Base-by-base conservation (phyloP, 1,140 invertebrate species). In the Tigriopus japonicus region DNA sequence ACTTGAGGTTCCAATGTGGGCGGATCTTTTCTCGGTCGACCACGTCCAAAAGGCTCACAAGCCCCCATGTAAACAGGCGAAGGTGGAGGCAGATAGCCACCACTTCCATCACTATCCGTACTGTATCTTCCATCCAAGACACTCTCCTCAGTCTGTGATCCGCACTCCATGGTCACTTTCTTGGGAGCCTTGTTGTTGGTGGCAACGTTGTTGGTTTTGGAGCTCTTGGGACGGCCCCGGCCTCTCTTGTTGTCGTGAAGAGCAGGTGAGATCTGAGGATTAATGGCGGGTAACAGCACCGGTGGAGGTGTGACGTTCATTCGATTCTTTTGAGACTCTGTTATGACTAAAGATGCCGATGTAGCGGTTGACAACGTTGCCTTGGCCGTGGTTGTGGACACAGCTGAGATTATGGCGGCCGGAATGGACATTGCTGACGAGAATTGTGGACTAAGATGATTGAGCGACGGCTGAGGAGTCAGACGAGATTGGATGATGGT, bases 11-110 rank as follows among this genome's bases (percentile, higher is more conserved):
- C 42, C 1, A 59, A 21, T 23, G 23, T 43, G 28, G 58, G 58
- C 6, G 58, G 58, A 59, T 59, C 42, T 49, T 59, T 59, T 24
- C 58, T 52, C 2, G 58, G 58, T 3, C 58, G 41, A 19, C 58
- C 58, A 2, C 42, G 58, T 14, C 21, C 45, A 49, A 49, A 49
- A 17, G 52, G 14, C 6, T 21, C 24, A 54, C 14, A 17, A n/a
- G 15, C 52, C 1, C 52, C 52, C 17, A 54, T 54, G 14, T 21
- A 54, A 6, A 54, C n/a, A 3, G 52, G 15, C 7, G 55, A 41
- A 7, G 55, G 28, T 17, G 55, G 55, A 9, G n/a, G 17, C 55
- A 41, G 12, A 49, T 49, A 15, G 45, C 21, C 45, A 3, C 21
- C 45, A 49, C 21, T 21, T 17, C 21, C 45, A 10, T 49, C 45